These are phyloP conservation scores for Lepus townsendii DNA, from an alignment of 2,797 vertebrate genomes.

Conservation along the genomic window DNA sequence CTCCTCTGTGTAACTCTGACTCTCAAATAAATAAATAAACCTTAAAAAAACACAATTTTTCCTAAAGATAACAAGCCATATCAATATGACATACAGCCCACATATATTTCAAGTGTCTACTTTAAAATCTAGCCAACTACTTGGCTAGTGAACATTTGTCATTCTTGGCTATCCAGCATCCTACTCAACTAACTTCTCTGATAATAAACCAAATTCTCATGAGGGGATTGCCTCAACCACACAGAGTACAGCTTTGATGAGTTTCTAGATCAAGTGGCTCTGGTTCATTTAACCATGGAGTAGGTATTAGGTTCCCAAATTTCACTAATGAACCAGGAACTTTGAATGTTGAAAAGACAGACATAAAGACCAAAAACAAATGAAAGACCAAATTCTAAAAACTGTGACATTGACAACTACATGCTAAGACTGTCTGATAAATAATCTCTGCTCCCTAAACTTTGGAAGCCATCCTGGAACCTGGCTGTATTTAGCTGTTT, in stretches of 20 bases:
- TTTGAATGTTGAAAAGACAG: neutral
- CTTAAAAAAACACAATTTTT: neutral
- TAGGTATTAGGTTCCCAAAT: neutral
- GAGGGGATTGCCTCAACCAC: neutral
- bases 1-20: too few species aligned
- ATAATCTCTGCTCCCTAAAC: neutral
- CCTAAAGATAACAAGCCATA: neutral
- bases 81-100: neutral
- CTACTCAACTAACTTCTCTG: constrained; percentile 16
- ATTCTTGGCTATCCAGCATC: neutral
- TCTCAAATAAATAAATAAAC: too few species aligned
- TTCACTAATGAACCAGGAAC: neutral
- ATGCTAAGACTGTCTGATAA: neutral
- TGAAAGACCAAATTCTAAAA: neutral
- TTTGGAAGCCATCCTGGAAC: neutral
- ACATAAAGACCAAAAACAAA: neutral
- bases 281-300: neutral
- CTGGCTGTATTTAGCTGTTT: neutral
- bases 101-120: neutral
- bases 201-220: neutral
- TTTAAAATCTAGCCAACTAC: neutral
- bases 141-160: neutral
- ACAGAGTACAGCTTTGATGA: neutral
- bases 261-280: neutral
- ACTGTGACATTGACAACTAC: neutral